Conservation (phyloP, 2,888 invertebrate genomes). For the Priocnemis perturbator region DNA sequence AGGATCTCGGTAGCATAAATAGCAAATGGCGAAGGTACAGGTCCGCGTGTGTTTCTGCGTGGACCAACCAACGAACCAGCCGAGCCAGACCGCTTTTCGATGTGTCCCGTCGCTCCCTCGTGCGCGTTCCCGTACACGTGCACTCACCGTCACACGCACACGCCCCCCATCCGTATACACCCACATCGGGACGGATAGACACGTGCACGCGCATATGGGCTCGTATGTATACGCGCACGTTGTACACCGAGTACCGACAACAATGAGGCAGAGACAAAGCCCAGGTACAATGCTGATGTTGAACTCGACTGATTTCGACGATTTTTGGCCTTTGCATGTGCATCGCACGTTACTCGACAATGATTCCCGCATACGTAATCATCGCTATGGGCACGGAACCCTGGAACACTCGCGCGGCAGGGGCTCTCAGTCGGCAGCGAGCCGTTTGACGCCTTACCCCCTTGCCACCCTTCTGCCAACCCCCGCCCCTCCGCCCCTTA, state of each 20-base stretch:
- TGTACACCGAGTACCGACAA: constrained; percentile 68
- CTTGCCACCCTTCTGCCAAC: constrained; percentile 6
- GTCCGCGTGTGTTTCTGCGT: constrained; percentile 22
- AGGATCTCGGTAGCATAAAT: constrained; percentile 56
- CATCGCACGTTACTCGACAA: constrained; percentile 70
- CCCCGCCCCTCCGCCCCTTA: neutral
- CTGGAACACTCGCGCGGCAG: constrained; percentile 55
- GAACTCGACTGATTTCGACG: constrained; percentile 75
- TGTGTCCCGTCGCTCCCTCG: neutral
- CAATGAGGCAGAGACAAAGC: constrained; percentile 74
- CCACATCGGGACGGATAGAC: constrained; percentile 3
- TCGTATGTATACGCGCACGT: constrained; percentile 45
- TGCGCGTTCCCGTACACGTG: constrained; percentile 1
- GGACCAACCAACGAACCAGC: constrained; percentile 29
- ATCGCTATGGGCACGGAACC: constrained; percentile 64
- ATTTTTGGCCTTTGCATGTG: constrained; percentile 73
- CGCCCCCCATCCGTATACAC: neutral
- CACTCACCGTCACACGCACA: neutral
- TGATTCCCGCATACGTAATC: constrained; percentile 74
- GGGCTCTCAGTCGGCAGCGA: constrained; percentile 54
- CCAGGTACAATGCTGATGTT: constrained; percentile 74
- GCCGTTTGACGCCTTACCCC: neutral
- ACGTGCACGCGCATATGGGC: constrained; percentile 26
- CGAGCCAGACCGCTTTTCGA: constrained; percentile 8
- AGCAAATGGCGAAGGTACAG: constrained; percentile 46